Evolutionary conservation across 2,113 vertebrate genomes (phyloP).

Genomic region (Ellobius talpinus): DNA sequence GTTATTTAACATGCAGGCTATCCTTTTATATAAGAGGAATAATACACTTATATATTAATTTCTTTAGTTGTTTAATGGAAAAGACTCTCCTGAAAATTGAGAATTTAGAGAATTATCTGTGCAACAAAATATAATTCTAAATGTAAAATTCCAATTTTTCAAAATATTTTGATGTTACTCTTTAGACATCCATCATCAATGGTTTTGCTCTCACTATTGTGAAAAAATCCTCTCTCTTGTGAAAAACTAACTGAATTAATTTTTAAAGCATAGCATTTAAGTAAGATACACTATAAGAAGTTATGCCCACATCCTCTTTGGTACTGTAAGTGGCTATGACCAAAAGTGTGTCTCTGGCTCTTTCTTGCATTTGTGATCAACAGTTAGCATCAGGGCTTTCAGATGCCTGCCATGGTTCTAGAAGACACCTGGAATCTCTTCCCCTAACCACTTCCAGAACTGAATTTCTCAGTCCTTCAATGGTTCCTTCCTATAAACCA

Average conservation of each 20-base stretch:
- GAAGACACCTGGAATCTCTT: background rate
- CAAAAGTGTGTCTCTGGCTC: background rate
- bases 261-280: background rate
- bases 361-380: background rate
- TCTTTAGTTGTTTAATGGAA: background rate
- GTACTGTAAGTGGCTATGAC: background rate
- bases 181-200: background rate
- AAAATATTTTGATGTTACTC: background rate
- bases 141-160: conserved; percentile 1
- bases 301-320: background rate
- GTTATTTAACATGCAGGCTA: background rate
- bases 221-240: conserved; percentile 10
- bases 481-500: background rate
- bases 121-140: conserved; percentile 39
- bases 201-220: background rate
- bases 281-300: background rate
- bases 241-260: background rate
- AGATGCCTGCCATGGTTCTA: background rate
- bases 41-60: conserved; percentile 2
- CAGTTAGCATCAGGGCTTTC: background rate
- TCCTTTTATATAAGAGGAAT: background rate
- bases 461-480: background rate
- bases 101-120: background rate
- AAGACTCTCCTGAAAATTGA: background rate
- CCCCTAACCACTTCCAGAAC: background rate